Conservation (phyloP, 2,888 invertebrate species). For the Polyploca ridens region DNA sequence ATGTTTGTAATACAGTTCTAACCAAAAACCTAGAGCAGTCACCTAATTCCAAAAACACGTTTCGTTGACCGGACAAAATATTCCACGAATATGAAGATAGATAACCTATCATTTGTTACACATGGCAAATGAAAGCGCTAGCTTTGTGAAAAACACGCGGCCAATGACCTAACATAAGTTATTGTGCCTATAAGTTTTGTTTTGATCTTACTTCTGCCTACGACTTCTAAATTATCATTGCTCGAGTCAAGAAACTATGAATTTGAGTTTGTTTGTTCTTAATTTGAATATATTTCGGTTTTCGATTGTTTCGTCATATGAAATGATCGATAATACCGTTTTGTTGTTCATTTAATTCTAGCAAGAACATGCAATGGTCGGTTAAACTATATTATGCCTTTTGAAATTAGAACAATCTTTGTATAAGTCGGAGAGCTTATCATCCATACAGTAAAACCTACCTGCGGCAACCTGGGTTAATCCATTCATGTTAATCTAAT, state of each 20-base stretch:
- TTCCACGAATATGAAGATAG: not conserved
- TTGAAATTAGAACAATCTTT: too few species aligned
- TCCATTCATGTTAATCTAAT: too few species aligned
- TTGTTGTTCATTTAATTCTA: too few species aligned
- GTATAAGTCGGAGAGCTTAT: too few species aligned
- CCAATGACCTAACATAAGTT: not conserved
- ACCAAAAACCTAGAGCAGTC: not conserved
- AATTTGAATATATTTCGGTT: too few species aligned
- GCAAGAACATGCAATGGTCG: too few species aligned
- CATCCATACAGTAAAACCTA: too few species aligned
- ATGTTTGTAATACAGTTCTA: too few species aligned
- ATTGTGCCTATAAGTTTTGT: not conserved
- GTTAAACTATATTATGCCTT: too few species aligned
- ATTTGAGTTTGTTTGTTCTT: not conserved
- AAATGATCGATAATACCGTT: too few species aligned
- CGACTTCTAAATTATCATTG: not conserved
- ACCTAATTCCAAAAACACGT: not conserved
- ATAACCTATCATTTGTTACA: not conserved
- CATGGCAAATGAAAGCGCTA: not conserved
- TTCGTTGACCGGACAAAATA: not conserved
- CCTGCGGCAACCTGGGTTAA: too few species aligned
- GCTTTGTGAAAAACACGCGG: not conserved
- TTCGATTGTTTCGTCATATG: too few species aligned
- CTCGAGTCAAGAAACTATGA: not conserved
- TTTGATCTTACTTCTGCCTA: not conserved